These are phyloP conservation scores for Chloroceryle amazona DNA, from an alignment of 2,797 vertebrate genomes.

Conservation along the genomic window DNA sequence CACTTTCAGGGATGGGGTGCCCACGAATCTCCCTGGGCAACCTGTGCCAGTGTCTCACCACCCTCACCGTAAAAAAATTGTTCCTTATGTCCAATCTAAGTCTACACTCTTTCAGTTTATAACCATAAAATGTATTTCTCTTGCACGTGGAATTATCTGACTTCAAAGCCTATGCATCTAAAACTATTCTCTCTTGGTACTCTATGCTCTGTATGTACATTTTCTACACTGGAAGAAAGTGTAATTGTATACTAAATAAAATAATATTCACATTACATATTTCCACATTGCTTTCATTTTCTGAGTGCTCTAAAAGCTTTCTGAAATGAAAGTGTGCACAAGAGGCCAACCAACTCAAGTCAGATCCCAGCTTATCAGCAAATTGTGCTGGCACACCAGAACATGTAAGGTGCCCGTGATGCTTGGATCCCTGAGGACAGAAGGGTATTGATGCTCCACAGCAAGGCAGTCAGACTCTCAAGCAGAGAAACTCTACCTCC, in stretches of 20 bases:
- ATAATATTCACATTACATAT: background rate
- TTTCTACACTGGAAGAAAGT: background rate
- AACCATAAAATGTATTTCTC: background rate
- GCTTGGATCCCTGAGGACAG: background rate
- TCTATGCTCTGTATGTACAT: background rate
- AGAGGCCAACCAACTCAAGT: background rate
- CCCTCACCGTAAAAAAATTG: rapidly evolving
- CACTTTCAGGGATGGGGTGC: background rate
- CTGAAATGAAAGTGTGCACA: background rate
- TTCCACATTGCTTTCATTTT: background rate
- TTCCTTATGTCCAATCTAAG: background rate
- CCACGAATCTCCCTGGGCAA: background rate
- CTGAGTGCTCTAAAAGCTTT: background rate
- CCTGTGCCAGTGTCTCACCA: background rate
- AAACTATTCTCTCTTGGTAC: background rate
- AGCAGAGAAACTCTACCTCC: background rate
- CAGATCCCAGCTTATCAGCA: background rate
- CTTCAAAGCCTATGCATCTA: background rate
- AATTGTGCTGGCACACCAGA: background rate
- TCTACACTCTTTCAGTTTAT: background rate
- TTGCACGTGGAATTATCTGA: background rate
- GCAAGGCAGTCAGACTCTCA: background rate
- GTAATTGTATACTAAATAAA: background rate
- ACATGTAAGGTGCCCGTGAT: rapidly evolving
- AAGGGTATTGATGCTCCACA: rapidly evolving